Evolutionary conservation across 23 tunicate species (phyloP).

Genomic region (Diplosoma virens): DNA sequence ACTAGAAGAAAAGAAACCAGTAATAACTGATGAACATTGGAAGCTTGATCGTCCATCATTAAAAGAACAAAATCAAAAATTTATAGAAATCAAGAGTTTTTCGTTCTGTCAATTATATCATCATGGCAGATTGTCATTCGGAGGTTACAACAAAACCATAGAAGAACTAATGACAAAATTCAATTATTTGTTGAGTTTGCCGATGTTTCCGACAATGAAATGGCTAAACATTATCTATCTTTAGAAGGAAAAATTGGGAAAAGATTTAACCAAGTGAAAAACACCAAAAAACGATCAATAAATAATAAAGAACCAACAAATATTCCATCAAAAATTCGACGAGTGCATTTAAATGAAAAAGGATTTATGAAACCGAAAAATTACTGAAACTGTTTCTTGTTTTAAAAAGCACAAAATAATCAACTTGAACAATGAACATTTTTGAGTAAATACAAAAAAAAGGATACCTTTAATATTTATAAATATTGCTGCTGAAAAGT

Average conservation of each 20-base stretch:
- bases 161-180: conserved; percentile 60
- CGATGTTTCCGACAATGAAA: conserved; percentile 82
- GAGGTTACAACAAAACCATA: conserved; percentile 68
- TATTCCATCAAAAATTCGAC: background rate
- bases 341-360: background rate
- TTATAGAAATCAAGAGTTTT: conserved; percentile 17
- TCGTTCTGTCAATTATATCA: conserved; percentile 12
- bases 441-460: too few species aligned
- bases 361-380: conserved; percentile 46
- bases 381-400: too few species aligned
- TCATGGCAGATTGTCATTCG: conserved; percentile 59
- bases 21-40: conserved; percentile 77
- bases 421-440: too few species aligned
- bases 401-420: too few species aligned
- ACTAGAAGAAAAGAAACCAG: conserved; percentile 41
- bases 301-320: background rate
- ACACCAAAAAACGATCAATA: conserved; percentile 1
- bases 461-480: too few species aligned
- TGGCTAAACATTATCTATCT: conserved; percentile 69
- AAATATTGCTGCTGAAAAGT: too few species aligned
- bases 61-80: conserved; percentile 31
- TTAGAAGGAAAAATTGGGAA: conserved; percentile 58
- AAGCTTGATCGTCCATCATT: conserved; percentile 61
- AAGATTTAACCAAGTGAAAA: conserved; percentile 48
- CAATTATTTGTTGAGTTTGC: conserved; percentile 10